Percentiles rank a stretch among this genome's conserved stretches.
Conservation (phyloP, 2,797 vertebrate species). For the Cuculus canorus region DNA sequence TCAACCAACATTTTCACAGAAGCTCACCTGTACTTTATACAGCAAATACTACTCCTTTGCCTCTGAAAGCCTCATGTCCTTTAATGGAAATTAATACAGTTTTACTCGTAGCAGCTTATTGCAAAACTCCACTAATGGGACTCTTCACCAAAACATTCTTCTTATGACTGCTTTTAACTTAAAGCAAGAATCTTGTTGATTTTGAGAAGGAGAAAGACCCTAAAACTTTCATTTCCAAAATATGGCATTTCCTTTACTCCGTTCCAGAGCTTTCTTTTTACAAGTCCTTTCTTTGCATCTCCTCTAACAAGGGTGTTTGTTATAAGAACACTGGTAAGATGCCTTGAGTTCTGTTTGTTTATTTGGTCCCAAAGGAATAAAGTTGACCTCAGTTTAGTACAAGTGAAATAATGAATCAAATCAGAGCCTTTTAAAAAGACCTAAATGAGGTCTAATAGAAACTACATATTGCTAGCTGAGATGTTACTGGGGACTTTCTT, state of each 20-base stretch:
- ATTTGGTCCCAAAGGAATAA: neutral
- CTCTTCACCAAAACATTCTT: neutral
- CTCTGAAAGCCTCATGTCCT: neutral
- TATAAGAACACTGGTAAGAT: neutral
- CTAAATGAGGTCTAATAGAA: neutral
- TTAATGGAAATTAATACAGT: neutral
- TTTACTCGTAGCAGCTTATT: constrained; percentile 38
- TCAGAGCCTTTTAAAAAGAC: neutral
- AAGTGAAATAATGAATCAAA: neutral
- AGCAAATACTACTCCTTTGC: constrained; percentile 1
- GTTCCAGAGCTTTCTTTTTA: neutral
- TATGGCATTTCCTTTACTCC: neutral
- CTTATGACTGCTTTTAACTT: neutral
- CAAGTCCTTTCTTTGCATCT: neutral
- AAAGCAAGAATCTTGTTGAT: neutral
- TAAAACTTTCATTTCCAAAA: neutral
- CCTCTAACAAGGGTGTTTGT: neutral
- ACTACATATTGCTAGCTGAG: neutral
- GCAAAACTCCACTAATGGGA: neutral
- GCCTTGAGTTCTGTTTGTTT: neutral
- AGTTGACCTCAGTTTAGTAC: neutral
- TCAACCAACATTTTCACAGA: neutral
- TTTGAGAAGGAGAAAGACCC: neutral
- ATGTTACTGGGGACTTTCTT: neutral
- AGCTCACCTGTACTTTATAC: neutral